A percentile compares a stretch with the other conserved stretches of the same genome.
These are phyloP conservation scores for Xenops minutus DNA, from an alignment of 2,797 vertebrate genomes.

Conservation along the genomic window DNA sequence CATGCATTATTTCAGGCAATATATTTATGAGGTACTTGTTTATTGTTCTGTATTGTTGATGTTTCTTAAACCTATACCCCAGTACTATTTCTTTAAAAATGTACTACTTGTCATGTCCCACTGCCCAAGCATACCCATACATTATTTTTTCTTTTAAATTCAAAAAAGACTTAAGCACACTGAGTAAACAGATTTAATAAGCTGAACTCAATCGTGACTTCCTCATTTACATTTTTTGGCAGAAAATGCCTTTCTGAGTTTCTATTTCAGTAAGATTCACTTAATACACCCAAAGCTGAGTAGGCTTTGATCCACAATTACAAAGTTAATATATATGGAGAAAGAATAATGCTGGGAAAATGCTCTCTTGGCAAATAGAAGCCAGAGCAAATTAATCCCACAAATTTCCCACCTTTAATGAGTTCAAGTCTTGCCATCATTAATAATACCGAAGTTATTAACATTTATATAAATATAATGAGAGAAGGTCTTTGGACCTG, in stretches of 20 bases:
- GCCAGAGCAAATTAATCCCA: slow-evolving; percentile 46
- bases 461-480: slow-evolving; percentile 51
- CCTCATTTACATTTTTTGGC: slow-evolving; percentile 65
- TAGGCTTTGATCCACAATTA: slow-evolving; percentile 60
- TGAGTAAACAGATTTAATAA: slow-evolving; percentile 67
- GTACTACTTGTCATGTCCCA: not conserved
- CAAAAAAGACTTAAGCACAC: slow-evolving; percentile 48
- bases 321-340: slow-evolving; percentile 54
- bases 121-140: not conserved
- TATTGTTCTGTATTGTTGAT: not conserved
- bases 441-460: slow-evolving; percentile 45
- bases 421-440: slow-evolving; percentile 32
- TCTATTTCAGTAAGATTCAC: slow-evolving; percentile 59
- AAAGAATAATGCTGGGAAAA: slow-evolving; percentile 67
- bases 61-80: not conserved
- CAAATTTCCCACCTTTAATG: slow-evolving; percentile 64
- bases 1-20: not conserved
- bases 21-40: not conserved
- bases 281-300: slow-evolving; percentile 55
- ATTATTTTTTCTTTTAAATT: slow-evolving; percentile 11
- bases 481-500: slow-evolving; percentile 15
- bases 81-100: slow-evolving; percentile 7
- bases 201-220: slow-evolving; percentile 63
- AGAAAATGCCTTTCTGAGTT: slow-evolving; percentile 55
- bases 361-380: slow-evolving; percentile 54